Evolutionary conservation across 1,140 invertebrate genomes (phyloP), one percentile per base, ranked within the genome.

Genomic region (Drosophila suzukii): DNA sequence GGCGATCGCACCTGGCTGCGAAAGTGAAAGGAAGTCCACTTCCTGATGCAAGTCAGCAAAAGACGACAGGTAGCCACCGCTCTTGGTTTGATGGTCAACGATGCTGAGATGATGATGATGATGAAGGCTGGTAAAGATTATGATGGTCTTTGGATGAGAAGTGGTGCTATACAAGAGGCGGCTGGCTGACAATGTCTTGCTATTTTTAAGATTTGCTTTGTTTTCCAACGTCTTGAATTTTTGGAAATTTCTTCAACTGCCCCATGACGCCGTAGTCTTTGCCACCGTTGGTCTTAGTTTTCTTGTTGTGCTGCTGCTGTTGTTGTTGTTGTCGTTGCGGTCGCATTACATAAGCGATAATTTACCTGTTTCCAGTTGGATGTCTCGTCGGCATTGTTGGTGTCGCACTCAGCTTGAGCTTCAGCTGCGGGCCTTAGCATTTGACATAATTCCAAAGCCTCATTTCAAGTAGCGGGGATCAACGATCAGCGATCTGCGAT

Each of bases 11-110:
- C 57, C 68, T 75, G 62, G 56, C 49, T 51, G 27, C 50, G 78
- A 91, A 91, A 91, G 90, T 91, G 90, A 91, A 91, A 91, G 90
- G 90, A 90, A 90, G 58, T 54, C 39, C 60, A 77, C 83, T 91
- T 91, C 90, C 90, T 91, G 90, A 70, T 77, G 66, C 75, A 60
- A 46, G 51, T 67, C 49, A 32, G 30, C 61, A 11, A 30, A 47
- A 65, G 30, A 59, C 20, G 57, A 53, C 36, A 30, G 32, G 59
- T 73, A 2, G 27, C 27, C 27, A 27, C 27, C 27, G 27, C 27
- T 27, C 27, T 27, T 27, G 27, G 27, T 27, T 27, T 75, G 61
- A 67, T 68, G 73, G 41, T 76, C 60, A 73, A 54, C 39, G 6
- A 51, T 36, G 51, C 44, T 36, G 53, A 46, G 51, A 51, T 36